phyloP scores from a whole-genome alignment of 2,797 vertebrate genomes.

The Lagorchestes hirsutus region DNA sequence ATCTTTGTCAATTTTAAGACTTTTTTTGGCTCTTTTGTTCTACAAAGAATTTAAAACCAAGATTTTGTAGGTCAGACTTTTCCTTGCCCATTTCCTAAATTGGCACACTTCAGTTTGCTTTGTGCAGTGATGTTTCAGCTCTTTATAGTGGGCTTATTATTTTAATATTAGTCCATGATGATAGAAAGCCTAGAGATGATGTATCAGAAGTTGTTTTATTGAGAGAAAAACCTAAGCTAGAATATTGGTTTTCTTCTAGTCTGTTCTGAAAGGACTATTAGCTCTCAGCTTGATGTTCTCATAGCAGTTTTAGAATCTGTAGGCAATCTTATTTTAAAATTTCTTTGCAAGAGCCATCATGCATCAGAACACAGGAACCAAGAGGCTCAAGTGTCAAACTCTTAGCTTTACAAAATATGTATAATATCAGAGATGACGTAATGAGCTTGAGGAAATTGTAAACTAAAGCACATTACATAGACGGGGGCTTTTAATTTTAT shows the following conservation, averaged over 20 bases:
- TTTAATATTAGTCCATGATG: slow-evolving; percentile 32
- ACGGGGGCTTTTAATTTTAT: not conserved
- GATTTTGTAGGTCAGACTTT: not conserved
- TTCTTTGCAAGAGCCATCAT: slow-evolving; percentile 46
- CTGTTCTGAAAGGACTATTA: slow-evolving; percentile 60
- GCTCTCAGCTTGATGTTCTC: slow-evolving; percentile 46
- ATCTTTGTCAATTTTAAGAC: not conserved
- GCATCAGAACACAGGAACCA: slow-evolving; percentile 47
- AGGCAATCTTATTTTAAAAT: slow-evolving; percentile 54
- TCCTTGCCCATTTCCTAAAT: slow-evolving; percentile 49
- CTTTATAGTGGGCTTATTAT: slow-evolving; percentile 30
- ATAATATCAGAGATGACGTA: slow-evolving; percentile 44
- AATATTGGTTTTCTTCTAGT: slow-evolving; percentile 27
- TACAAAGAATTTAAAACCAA: slow-evolving; percentile 26
- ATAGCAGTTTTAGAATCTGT: slow-evolving; percentile 46
- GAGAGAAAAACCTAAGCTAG: slow-evolving; percentile 34
- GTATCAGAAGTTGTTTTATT: slow-evolving; percentile 27
- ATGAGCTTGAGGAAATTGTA: slow-evolving; percentile 53
- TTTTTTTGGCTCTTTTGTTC: slow-evolving; percentile 48
- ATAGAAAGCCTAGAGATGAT: slow-evolving; percentile 24
- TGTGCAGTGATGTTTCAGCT: slow-evolving; percentile 5
- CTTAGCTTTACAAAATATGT: slow-evolving; percentile 55
- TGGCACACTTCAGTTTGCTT: not conserved
- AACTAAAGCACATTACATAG: slow-evolving; percentile 28
- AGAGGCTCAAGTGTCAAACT: not conserved